Base-by-base conservation (phyloP, 2,888 invertebrate species). In the Thumatha senex region DNA sequence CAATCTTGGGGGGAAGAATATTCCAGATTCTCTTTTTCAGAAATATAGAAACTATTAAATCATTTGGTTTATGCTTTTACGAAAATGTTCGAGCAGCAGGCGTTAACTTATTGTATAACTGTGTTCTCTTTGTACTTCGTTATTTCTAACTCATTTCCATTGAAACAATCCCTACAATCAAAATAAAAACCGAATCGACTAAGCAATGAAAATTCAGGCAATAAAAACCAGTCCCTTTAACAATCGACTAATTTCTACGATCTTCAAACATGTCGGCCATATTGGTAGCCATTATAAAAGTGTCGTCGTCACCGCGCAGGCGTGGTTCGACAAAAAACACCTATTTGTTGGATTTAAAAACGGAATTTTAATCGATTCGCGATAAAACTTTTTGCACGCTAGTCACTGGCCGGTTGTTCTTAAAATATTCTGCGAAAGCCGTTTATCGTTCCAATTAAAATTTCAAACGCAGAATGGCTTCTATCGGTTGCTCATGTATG, bases 381-480 rank as follows among this genome's bases (percentile, higher is more conserved):
- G 78, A 83, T 78, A 76, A 82, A 77, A 76, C 69, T 84, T 84
- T 82, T 82, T 78, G 71, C 67, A 53, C 55, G 54, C 43, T 59
- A 46, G 58, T 54, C 58, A 58, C 61, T 72, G 68, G 64, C 68
- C 72, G 56, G 54, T 58, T 61, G 56, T 60, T 51, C 57, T 52
- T 61, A 63, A 71, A 77, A 79, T 79, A 82, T 83, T 78, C 80
- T 70, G 72, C 76, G 82, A 84, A 84, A 77, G 63, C 68, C 80
- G 76, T 81, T 83, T 82, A 82, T 80, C 80, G 79, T 79, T 68
- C 89, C 89, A 89, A 90, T 90, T 90, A 89, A 91, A 84, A 90
- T 89, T 87, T 80, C 76, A 63, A 78, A 79, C 79, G 72, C 77
- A 86, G 86, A 85, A 89, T 90, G 87, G 89, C 85, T 82, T 76